Evolutionary conservation across 2,888 invertebrate genomes (phyloP), one percentile per base, ranked within the genome.

Genomic region (Mesoligia furuncula): DNA sequence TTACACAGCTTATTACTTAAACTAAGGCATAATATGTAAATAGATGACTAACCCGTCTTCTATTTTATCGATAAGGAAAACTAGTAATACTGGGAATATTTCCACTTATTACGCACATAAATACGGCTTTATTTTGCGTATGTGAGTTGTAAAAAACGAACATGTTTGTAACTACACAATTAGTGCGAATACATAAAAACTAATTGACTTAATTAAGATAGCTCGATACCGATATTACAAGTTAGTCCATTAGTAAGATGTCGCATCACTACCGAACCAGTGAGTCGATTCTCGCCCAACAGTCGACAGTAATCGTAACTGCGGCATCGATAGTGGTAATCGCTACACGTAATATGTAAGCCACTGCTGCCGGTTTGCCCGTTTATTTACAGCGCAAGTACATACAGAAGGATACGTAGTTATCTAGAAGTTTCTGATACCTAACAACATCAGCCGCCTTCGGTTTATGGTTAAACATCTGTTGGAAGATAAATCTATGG

Each of bases 161-260:
- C 84, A 75, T 79, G 81, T 87, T 77, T 73, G 70, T 77, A 79
- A 85, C 71, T 70, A 77, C 76, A 79, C 73, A 80, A 87, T 85
- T 82, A 86, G 77, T 65, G 79, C 65, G 73, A 71, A 66, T 61
- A 68, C 79, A 88, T 87, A 85, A 87, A 86, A 87, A 80, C 76
- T 76, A 86, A 88, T 88, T 81, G 83, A 27, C 62, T 85, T 88
- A 81, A 85, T 87, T 86, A 86, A 88, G 87, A 87, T 85, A 79
- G 69, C 76, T 79, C 75, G 78, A 78, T 83, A 66, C 75, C n/a
- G 80, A 83, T 79, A 79, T 83, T 82, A 77, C 77, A 64, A 80
- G 80, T 86, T 73, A 78, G 66, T 80, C 78, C 75, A 86, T 88
- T 87, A 88, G 85, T 86, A 71, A 73, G 39, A 79, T 78, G 88